phyloP scores from a whole-genome alignment of 2,797 vertebrate genomes.

The Prionace glauca region DNA sequence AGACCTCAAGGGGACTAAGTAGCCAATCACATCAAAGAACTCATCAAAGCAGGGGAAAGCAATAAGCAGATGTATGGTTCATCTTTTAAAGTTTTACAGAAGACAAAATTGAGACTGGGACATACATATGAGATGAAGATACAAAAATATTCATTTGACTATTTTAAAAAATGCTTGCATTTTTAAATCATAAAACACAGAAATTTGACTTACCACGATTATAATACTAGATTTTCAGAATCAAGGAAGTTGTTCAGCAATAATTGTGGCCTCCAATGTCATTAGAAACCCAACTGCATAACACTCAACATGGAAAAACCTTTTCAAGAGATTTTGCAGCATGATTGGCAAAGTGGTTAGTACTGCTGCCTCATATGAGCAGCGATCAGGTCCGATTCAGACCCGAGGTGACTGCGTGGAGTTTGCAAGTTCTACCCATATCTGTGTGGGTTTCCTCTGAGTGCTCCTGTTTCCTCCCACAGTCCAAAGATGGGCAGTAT shows the following conservation, averaged over 20 bases:
- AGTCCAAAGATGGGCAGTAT: too few species aligned
- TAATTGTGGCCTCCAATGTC: too few species aligned
- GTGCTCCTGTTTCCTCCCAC: too few species aligned
- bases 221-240: too few species aligned
- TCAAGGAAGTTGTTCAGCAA: too few species aligned
- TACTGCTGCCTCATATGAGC: too few species aligned
- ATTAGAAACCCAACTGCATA: background rate
- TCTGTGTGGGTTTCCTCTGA: too few species aligned
- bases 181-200: background rate
- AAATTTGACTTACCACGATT: background rate
- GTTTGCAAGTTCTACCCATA: too few species aligned
- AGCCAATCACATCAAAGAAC: background rate
- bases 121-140: background rate
- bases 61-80: background rate
- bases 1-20: background rate
- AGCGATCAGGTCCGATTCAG: too few species aligned
- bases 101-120: background rate
- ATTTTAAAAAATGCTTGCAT: too few species aligned
- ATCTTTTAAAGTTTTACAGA: background rate
- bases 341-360: background rate
- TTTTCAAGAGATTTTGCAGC: background rate
- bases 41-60: background rate
- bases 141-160: background rate
- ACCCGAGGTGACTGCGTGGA: too few species aligned
- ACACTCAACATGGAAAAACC: background rate